Conservation (phyloP, 2,113 vertebrate genomes). For the Crotalus tigris region DNA sequence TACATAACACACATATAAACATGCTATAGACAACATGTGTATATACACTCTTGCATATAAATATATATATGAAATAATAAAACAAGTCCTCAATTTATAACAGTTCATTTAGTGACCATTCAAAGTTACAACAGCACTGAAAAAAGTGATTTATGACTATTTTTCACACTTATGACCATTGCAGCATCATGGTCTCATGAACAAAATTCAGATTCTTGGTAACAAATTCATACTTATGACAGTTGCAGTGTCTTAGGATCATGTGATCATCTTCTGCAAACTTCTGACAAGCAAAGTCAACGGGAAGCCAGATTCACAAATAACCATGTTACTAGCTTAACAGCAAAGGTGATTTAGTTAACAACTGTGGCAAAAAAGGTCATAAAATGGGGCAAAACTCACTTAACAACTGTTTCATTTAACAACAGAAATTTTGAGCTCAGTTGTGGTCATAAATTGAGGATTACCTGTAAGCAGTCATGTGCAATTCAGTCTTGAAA, state of each 20-base stretch:
- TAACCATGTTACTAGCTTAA: neutral
- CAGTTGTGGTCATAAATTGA: neutral
- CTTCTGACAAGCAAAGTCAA: neutral
- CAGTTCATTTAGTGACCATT: neutral
- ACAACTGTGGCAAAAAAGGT: neutral
- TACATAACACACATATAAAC: too few species aligned
- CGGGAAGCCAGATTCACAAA: neutral
- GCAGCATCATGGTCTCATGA: neutral
- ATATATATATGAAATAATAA: neutral
- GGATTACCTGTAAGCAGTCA: neutral
- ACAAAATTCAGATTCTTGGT: neutral
- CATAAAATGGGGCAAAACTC: neutral
- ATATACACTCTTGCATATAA: too few species aligned
- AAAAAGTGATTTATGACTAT: neutral
- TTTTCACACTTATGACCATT: neutral
- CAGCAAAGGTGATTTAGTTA: neutral
- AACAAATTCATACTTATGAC: neutral
- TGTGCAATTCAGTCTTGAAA: neutral
- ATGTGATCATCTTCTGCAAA: neutral
- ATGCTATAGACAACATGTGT: too few species aligned
- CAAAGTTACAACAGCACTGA: neutral
- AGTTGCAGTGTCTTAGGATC: neutral
- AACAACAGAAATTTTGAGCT: neutral
- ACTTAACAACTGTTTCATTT: neutral
- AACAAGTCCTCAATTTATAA: neutral